These are phyloP conservation scores for Lasius fuliginosus DNA, from an alignment of 2,888 invertebrate genomes.

Conservation along the genomic window DNA sequence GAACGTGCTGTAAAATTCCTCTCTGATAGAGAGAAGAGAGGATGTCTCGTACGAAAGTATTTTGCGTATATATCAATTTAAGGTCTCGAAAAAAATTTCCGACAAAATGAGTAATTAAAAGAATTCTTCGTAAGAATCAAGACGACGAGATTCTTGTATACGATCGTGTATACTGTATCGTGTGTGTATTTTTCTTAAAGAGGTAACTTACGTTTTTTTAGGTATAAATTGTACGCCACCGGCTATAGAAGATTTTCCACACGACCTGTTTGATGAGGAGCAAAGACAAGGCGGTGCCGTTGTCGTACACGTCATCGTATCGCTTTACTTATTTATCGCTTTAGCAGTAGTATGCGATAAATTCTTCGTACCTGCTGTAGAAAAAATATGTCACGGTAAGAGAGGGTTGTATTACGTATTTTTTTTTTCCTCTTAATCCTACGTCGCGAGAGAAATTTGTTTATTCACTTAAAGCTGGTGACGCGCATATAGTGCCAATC, in stretches of 20 bases:
- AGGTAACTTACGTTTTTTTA: slow-evolving; percentile 61
- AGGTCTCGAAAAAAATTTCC: background rate
- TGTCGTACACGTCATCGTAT: slow-evolving; percentile 88
- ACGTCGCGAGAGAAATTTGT: background rate
- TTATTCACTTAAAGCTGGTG: background rate
- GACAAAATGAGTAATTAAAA: background rate
- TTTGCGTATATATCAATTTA: background rate
- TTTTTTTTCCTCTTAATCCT: background rate
- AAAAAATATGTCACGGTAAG: slow-evolving; percentile 89
- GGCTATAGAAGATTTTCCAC: slow-evolving; percentile 89
- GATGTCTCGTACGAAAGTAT: background rate
- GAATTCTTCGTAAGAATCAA: background rate
- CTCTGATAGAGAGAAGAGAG: background rate
- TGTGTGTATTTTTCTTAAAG: slow-evolving; percentile 23
- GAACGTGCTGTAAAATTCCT: slow-evolving; percentile 9
- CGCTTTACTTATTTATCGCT: slow-evolving; percentile 89
- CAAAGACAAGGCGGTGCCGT: slow-evolving; percentile 88
- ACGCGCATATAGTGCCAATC: background rate
- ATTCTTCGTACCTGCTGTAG: slow-evolving; percentile 90
- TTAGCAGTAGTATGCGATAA: slow-evolving; percentile 90
- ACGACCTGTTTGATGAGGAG: slow-evolving; percentile 88
- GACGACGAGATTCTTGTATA: background rate
- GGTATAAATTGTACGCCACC: slow-evolving; percentile 88
- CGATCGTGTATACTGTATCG: background rate
- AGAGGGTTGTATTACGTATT: slow-evolving; percentile 56